phyloP scores from a whole-genome alignment of 2,888 invertebrate species.

The Trachelus troglodyta region DNA sequence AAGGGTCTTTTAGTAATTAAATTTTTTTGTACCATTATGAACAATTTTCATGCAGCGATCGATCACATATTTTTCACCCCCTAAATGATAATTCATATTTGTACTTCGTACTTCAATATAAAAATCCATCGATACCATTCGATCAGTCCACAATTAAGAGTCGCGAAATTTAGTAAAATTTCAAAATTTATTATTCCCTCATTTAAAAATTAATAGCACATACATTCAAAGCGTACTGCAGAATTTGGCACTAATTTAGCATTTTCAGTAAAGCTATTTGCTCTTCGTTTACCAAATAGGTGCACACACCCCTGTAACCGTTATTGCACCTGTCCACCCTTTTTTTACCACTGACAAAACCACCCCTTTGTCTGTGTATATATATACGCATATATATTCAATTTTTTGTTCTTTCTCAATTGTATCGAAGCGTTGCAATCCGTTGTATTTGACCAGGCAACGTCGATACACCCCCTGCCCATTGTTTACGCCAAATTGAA shows the following conservation, averaged over 20 bases:
- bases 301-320: background rate
- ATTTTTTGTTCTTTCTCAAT: background rate
- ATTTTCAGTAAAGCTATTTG: background rate
- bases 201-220: background rate
- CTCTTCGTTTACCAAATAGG: background rate
- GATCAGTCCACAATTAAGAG: background rate
- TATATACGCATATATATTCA: background rate
- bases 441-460: constrained; percentile 40
- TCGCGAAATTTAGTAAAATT: background rate
- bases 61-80: background rate
- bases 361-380: background rate
- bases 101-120: too few relatives aligned
- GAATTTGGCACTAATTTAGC: background rate
- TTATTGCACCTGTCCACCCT: background rate
- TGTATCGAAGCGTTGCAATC: constrained; percentile 29
- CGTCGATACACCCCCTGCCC: constrained; percentile 35
- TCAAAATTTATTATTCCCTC: background rate
- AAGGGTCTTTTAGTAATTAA: background rate
- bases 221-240: background rate
- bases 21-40: background rate
- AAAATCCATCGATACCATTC: background rate
- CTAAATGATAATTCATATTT: background rate
- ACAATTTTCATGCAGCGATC: too few relatives aligned
- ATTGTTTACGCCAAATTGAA: constrained; percentile 53
- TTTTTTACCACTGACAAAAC: background rate